Percentiles rank a stretch among this genome's conserved stretches.
phyloP scores from a whole-genome alignment of 1,140 invertebrate species.

The Eueides isabella region DNA sequence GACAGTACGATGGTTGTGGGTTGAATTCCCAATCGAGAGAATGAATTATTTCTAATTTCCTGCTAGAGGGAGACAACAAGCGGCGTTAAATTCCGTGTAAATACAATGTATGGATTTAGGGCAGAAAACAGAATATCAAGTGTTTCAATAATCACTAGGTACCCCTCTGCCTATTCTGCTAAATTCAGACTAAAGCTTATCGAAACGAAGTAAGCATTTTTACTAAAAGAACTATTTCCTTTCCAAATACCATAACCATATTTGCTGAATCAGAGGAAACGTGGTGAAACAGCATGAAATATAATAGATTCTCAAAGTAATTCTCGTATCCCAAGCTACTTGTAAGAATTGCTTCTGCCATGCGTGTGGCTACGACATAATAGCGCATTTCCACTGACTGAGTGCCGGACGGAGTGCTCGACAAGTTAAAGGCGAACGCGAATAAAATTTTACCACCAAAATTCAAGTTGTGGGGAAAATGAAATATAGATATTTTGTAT shows the following conservation, averaged over 20 bases:
- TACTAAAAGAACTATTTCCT: too few species aligned
- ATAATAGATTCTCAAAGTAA: slow-evolving; percentile 59
- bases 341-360: slow-evolving; percentile 67
- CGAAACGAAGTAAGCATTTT: too few species aligned
- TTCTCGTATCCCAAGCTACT: slow-evolving; percentile 68
- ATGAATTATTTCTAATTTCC: too few species aligned
- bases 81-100: too few species aligned
- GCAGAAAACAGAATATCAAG: too few species aligned
- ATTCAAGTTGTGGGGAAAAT: neutral
- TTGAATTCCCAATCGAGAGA: too few species aligned
- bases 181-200: too few species aligned
- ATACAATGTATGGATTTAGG: too few species aligned
- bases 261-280: slow-evolving; percentile 39
- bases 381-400: slow-evolving; percentile 75
- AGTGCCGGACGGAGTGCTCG: slow-evolving; percentile 60
- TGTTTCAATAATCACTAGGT: too few species aligned
- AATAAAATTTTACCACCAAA: slow-evolving; percentile 27
- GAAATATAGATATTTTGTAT: neutral
- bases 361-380: slow-evolving; percentile 74
- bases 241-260: slow-evolving; percentile 27
- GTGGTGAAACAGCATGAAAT: slow-evolving; percentile 40
- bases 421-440: slow-evolving; percentile 35
- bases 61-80: too few species aligned
- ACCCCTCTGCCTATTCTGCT: too few species aligned
- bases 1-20: too few species aligned